Base-by-base conservation (phyloP, 2,113 vertebrate genomes). In the Heterocephalus glaber region DNA sequence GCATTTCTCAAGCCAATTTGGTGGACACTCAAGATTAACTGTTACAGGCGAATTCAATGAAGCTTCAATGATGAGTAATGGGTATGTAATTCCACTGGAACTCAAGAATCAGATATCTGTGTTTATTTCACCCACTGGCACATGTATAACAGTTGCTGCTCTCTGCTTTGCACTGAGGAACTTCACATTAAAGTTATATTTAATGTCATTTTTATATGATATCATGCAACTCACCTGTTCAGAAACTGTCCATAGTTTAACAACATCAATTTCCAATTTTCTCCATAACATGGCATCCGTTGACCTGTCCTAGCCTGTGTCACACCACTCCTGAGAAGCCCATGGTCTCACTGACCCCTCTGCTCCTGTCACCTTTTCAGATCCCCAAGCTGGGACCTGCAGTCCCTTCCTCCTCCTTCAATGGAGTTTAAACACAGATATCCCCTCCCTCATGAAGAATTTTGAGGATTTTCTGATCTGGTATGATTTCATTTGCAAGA, bases 181-280 rank as follows among this genome's bases (percentile, higher is more conserved):
- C 30, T 52, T 93, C 26, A 52, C 9, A 58, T 66, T 70, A 49
- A n/a, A 58, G 7, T 86, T 24, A 44, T 24, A 76, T 49, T 72
- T 61, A 47, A 77, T 20, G n/a, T 44, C 58, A 54, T 76, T 79
- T 90, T 80, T 72, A 80, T 90, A 83, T 33, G 19, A 28, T 52
- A 30, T 54, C 41, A 49, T 54, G 77, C 72, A 88, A 44, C 52
- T 85, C 28, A 49, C 58, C 56, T 70, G 38, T 76, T 92, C 33
- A 88, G 68, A 87, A 88, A 63, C 83, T n/a, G 72, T 60, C 61
- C 52, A 4, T 52, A 41, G 30, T 68, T 93, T 86, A n/a, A 66
- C 28, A 86, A 52, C 28, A 52, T 83, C 68, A 11, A 38, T n/a
- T 85, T 90, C 35, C n/a, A 56, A 17, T 24, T 84, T 83, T 44